phyloP scores from a whole-genome alignment of 2,113 vertebrate genomes.

The Equus quagga region DNA sequence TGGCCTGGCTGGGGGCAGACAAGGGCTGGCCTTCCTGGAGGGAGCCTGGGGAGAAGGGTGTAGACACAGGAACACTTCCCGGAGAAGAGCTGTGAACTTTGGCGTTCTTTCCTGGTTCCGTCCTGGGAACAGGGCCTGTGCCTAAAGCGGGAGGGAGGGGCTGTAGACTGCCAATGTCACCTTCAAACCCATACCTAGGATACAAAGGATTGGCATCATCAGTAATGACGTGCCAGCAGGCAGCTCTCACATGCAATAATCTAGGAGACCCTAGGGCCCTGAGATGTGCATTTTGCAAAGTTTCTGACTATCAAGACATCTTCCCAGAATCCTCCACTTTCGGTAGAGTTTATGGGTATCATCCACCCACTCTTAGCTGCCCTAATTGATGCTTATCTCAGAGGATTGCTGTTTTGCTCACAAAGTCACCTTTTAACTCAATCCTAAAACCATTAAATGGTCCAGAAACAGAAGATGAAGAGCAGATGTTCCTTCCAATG shows the following conservation, averaged over 20 bases:
- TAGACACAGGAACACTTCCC: not conserved
- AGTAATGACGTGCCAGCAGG: not conserved
- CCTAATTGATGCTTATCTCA: slow-evolving; percentile 74
- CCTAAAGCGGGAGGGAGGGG: no score
- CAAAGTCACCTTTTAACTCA: slow-evolving; percentile 56
- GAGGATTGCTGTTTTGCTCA: slow-evolving; percentile 62
- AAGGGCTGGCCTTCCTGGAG: not conserved
- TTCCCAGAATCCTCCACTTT: slow-evolving; percentile 19
- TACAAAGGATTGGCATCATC: not conserved
- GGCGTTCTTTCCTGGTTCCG: not conserved
- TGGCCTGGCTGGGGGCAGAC: not conserved
- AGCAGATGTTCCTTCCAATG: not conserved
- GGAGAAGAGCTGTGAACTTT: not conserved
- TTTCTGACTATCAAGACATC: slow-evolving; percentile 30
- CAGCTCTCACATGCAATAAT: not conserved
- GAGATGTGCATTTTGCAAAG: slow-evolving; percentile 30
- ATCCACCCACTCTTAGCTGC: slow-evolving; percentile 26
- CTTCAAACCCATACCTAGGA: not conserved
- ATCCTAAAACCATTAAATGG: slow-evolving; percentile 54
- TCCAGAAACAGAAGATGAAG: slow-evolving; percentile 37
- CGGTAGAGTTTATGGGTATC: not conserved
- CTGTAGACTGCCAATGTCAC: not conserved
- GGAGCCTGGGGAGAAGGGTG: not conserved
- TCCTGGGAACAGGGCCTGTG: not conserved
- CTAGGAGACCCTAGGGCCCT: not conserved